These are phyloP conservation scores for Microplitis mediator DNA, from an alignment of 1,140 invertebrate species.

Conservation along the genomic window DNA sequence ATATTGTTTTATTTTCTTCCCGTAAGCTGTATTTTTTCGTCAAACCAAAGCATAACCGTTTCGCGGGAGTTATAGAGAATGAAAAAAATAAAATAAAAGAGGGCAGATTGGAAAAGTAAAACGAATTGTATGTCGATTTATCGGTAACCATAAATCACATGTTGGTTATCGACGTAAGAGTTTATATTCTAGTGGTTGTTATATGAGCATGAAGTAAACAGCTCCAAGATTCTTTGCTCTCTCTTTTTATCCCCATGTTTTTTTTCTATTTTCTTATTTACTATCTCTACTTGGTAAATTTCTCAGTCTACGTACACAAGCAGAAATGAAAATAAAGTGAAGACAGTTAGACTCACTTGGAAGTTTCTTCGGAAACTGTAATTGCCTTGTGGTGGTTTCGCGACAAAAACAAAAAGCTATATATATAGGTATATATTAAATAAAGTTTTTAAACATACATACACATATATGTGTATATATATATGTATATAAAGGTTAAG, in stretches of 20 bases:
- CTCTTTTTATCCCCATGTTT: too few relatives aligned
- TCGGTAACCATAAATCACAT: slow-evolving; percentile 37
- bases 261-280: slow-evolving; percentile 20
- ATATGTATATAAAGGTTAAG: neutral
- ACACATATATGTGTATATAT: neutral
- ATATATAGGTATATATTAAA: neutral
- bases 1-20: neutral
- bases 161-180: slow-evolving; percentile 32
- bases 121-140: slow-evolving; percentile 27
- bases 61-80: neutral
- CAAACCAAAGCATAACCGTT: slow-evolving; percentile 4
- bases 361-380: slow-evolving; percentile 20
- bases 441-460: neutral
- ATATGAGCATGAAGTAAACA: slow-evolving; percentile 35
- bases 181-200: slow-evolving; percentile 24
- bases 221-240: neutral
- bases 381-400: slow-evolving; percentile 23
- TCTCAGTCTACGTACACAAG: neutral
- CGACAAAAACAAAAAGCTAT: neutral
- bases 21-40: neutral
- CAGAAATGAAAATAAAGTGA: neutral
- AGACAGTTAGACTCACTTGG: neutral
- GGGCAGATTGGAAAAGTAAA: neutral
- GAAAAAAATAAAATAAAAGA: neutral
- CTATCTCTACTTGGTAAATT: too few relatives aligned